Evolutionary conservation across 2,113 vertebrate genomes (phyloP), one percentile per base, ranked within the genome.

Genomic region (Silurus asotus): DNA sequence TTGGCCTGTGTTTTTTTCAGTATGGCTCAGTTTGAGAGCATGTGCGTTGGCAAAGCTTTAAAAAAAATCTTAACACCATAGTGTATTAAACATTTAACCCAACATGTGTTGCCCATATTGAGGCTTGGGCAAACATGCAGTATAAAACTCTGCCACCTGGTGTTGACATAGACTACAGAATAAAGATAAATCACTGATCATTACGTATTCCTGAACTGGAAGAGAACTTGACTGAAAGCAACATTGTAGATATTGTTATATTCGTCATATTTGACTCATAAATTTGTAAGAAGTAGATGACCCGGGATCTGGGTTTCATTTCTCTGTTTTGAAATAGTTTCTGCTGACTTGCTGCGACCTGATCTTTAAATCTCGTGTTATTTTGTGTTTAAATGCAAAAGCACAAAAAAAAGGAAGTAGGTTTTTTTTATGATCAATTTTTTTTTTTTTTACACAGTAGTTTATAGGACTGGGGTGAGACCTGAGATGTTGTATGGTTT

Each of bases 71-170:
- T 8, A 2, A 59, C 56, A 80, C 20, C 3, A 0, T 11, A n/a
- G 58, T 9, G 49, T 23, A 70, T 58, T 70, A 70, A 83, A 83
- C 20, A 19, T 70, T 23, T 28, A 53, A 69, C 28, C 9, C 64
- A 37, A 19, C 17, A 58, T 56, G 23, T 69, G 51, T 53, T 55
- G 51, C 15, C 17, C 51, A 83, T 45, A 19, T 53, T 56, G 64
- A 70, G 51, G 10, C 28, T 45, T 37, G 28, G 9, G 1, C 6
- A 69, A 48, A 23, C 45, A 58, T 84, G 69, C 56, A 84, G 13
- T 84, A 61, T 49, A 17, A 51, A 14, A 62, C 19, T 19, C 37
- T 62, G n/a, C 82, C 82, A 84, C 82, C 55, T 74, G 82, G 82
- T 58, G 56, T 48, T 74, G 69, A 84, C 56, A 74, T 11, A 82